phyloP scores from a whole-genome alignment of 2,797 vertebrate genomes.

The Sarcoramphus papa region DNA sequence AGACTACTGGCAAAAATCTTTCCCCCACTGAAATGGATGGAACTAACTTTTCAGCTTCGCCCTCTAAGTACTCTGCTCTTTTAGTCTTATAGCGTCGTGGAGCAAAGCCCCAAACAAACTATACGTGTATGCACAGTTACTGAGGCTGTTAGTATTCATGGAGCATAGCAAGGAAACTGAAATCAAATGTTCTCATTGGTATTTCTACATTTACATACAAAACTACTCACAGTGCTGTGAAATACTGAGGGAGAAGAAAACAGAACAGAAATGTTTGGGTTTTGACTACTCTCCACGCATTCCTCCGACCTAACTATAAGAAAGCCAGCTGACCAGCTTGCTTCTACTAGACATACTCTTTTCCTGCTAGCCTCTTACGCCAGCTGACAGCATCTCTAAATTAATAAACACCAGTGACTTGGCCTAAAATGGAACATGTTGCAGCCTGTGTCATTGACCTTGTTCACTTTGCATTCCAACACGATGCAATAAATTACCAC shows the following conservation, averaged over 20 bases:
- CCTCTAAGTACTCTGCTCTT: background rate
- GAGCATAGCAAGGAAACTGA: background rate
- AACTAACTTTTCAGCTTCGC: background rate
- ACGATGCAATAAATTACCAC: background rate
- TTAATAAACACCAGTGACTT: background rate
- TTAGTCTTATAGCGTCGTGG: background rate
- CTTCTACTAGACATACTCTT: background rate
- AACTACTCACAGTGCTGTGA: slow-evolving; percentile 17
- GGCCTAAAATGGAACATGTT: background rate
- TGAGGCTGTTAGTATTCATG: background rate
- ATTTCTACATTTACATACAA: background rate
- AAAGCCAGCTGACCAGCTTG: background rate
- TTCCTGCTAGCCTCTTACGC: background rate
- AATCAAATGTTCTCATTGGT: background rate
- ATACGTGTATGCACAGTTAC: background rate
- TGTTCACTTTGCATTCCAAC: background rate
- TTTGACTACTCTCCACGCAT: background rate
- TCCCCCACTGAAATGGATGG: background rate
- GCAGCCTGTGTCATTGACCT: background rate
- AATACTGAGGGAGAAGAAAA: background rate
- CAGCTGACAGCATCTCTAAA: background rate
- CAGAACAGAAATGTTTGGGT: background rate
- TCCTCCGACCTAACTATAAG: background rate
- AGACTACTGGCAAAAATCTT: background rate
- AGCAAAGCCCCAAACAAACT: background rate